These are phyloP conservation scores for Spilarctia lutea DNA, from an alignment of 2,888 invertebrate species.

Conservation along the genomic window DNA sequence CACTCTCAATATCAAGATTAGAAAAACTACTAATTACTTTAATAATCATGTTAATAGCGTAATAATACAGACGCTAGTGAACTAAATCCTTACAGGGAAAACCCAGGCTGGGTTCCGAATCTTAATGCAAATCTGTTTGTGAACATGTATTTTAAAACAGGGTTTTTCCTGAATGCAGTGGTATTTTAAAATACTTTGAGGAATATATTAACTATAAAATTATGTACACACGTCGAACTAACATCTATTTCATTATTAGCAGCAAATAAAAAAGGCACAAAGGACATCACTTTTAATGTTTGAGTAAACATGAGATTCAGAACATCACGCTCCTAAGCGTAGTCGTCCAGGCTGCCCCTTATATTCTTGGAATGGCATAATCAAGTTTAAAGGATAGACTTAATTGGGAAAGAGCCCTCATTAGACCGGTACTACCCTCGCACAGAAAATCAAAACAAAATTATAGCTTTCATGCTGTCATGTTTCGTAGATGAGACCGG, in stretches of 20 bases:
- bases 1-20: too few relatives aligned
- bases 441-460: too few relatives aligned
- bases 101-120: background rate
- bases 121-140: background rate
- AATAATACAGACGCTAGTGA: too few relatives aligned
- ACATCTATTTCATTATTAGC: background rate
- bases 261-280: background rate
- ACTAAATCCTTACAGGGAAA: background rate
- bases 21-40: too few relatives aligned
- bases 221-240: background rate
- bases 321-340: background rate
- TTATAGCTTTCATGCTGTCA: too few relatives aligned
- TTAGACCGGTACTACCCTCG: too few relatives aligned
- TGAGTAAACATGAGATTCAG: background rate
- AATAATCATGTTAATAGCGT: too few relatives aligned
- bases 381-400: background rate
- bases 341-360: background rate
- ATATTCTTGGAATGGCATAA: background rate
- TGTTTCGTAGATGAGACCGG: too few relatives aligned
- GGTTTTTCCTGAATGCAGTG: background rate
- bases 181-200: background rate
- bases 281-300: background rate
- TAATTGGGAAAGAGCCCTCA: background rate
- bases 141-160: background rate
- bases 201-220: background rate